Evolutionary conservation across 2,888 invertebrate species (phyloP), one percentile per base, ranked within the genome.

Genomic region (Eristalinus sepulchralis): DNA sequence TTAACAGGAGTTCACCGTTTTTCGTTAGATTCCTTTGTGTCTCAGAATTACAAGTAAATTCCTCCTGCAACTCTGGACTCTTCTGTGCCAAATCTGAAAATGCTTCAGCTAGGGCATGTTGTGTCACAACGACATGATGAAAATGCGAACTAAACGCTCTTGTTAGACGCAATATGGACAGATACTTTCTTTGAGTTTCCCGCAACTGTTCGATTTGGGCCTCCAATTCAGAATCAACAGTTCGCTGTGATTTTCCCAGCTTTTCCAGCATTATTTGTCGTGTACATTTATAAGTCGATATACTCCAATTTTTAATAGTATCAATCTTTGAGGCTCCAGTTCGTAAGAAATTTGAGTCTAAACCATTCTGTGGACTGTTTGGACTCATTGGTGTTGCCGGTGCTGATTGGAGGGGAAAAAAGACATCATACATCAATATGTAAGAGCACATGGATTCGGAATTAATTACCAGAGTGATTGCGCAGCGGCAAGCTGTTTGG

Each of bases 231-330:
- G 97, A 96, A 91, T 98, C 97, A 67, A 97, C 96, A 59, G 97
- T 98, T 82, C 97, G 94, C 9, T 97, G 97, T 60, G 97, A 96
- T 93, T 98, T 99, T 20, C 99, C 99, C 76, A 99, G 94, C 91
- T 98, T 98, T 92, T 99, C 99, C 89, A 98, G 97, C 93, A 99
- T 96, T 83, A 98, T 95, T 92, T 99, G 99, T 90, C 97, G 97
- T 6, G 99, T 99, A 92, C 99, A 99, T 93, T 99, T 99, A 93
- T 98, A 99, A 0, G 99, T 99, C 83, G 98, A 98, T 91, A 99
- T 97, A 88, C 98, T 97, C 99, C 99, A 99, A 91, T 97, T 98
- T 92, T 97, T 97, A 87, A 99, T 94, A 79, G 96, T 96, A 92
- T 99, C 99, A 91, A 99, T 96, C 92, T 98, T 97, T 62, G 97